Evolutionary conservation across 2,113 vertebrate genomes (phyloP).

Genomic region (Eonycteris spelaea): DNA sequence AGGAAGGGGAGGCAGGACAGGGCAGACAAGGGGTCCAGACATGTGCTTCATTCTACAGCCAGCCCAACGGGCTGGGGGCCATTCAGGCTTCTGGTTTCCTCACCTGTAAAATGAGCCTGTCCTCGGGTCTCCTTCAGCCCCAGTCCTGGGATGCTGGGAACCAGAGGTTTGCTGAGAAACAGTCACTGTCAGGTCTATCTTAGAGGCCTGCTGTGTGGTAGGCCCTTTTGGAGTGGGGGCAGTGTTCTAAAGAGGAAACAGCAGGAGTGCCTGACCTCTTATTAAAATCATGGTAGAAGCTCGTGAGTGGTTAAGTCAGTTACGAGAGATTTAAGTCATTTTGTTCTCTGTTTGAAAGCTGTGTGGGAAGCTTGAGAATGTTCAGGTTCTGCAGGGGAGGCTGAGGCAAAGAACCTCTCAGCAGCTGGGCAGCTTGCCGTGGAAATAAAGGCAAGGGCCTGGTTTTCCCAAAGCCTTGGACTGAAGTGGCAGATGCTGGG

Average conservation of each 20-base stretch:
- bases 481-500: neutral
- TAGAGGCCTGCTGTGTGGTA: neutral
- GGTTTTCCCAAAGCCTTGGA: neutral
- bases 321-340: neutral
- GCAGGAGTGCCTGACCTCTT: neutral
- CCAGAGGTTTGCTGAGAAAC: neutral
- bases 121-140: neutral
- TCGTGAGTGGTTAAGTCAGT: neutral
- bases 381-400: neutral
- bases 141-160: neutral
- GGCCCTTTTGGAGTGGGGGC: neutral
- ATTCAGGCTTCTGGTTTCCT: neutral
- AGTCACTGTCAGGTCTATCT: neutral
- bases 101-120: neutral
- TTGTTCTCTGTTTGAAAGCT: neutral
- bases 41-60: rapidly evolving
- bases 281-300: neutral
- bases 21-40: neutral
- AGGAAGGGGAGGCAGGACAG: neutral
- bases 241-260: neutral
- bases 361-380: neutral
- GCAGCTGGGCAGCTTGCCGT: neutral
- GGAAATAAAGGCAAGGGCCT: neutral
- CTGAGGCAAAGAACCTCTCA: too few species aligned
- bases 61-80: neutral